These are phyloP conservation scores for Agrotis puta DNA, from an alignment of 2,888 invertebrate genomes.

Conservation along the genomic window DNA sequence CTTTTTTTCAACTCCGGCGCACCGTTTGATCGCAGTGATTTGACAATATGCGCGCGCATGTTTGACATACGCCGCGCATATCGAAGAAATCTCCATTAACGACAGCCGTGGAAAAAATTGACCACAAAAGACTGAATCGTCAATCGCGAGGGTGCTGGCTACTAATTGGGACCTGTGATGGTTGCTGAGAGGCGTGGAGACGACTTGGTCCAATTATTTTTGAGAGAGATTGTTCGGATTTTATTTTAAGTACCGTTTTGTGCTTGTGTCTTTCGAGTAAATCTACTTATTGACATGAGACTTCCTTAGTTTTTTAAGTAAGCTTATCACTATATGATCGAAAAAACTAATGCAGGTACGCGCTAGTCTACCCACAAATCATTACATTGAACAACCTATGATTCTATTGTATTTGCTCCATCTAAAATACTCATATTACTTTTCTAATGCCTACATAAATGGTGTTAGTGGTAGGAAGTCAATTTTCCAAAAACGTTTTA, in stretches of 20 bases:
- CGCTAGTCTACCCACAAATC: background rate
- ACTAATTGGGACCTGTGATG: conserved; percentile 83
- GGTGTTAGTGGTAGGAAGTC: too few species aligned
- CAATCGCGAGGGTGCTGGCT: conserved; percentile 88
- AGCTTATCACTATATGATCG: too few species aligned
- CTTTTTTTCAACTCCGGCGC: conserved; percentile 74
- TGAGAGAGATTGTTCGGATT: background rate
- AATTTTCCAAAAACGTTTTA: too few species aligned
- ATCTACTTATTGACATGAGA: background rate
- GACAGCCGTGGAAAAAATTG: conserved; percentile 86
- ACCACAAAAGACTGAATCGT: conserved; percentile 87
- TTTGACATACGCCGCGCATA: conserved; percentile 84
- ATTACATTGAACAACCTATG: background rate
- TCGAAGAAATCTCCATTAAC: conserved; percentile 88
- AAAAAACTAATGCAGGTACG: too few species aligned
- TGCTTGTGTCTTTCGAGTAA: too few species aligned
- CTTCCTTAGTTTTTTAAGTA: too few species aligned
- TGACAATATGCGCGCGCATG: conserved; percentile 83
- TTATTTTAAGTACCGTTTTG: background rate
- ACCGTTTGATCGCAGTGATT: conserved; percentile 87
- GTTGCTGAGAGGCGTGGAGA: conserved; percentile 68
- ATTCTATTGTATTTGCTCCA: background rate
- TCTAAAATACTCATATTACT: background rate
- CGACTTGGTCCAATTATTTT: conserved; percentile 13
- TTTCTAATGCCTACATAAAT: background rate